Conservation (phyloP, 2,113 vertebrate genomes). For the Pluvialis apricaria region DNA sequence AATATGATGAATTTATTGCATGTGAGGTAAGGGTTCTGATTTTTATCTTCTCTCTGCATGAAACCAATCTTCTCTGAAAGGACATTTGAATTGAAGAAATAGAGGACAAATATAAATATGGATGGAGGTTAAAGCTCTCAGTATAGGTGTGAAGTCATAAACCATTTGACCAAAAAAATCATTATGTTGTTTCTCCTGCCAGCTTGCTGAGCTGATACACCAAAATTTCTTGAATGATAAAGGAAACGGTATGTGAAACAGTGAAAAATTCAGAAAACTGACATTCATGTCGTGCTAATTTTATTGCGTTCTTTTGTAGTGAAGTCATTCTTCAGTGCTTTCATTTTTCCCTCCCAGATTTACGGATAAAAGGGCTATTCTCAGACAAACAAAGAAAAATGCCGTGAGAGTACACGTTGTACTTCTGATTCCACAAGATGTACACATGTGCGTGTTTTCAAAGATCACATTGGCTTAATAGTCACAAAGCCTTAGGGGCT, state of each 20-base stretch:
- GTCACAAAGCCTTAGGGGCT: conserved; percentile 23
- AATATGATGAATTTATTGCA: conserved; percentile 69
- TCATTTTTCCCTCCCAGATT: conserved; percentile 22
- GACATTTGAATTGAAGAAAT: conserved; percentile 78
- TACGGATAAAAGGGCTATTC: not conserved
- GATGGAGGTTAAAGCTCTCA: conserved; percentile 74
- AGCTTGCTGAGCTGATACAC: conserved; percentile 54
- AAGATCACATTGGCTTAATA: conserved; percentile 9
- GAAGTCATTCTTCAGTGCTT: conserved; percentile 21
- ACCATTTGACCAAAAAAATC: conserved; percentile 67
- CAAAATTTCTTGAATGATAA: conserved; percentile 34
- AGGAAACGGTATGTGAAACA: conserved; percentile 51
- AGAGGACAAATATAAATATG: conserved; percentile 77
- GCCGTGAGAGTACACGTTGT: not conserved
- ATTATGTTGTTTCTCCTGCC: conserved; percentile 70
- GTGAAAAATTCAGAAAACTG: conserved; percentile 37
- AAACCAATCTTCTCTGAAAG: conserved; percentile 80
- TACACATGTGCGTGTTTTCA: not conserved
- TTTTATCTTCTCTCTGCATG: conserved; percentile 73
- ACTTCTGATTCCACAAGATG: conserved; percentile 9
- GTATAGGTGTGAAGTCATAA: conserved; percentile 70
- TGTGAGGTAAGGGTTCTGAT: conserved; percentile 67
- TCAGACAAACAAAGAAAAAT: conserved; percentile 43
- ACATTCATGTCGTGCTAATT: conserved; percentile 53
- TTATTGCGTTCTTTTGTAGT: conserved; percentile 20